A percentile compares a stretch with the other conserved stretches of the same genome.
Evolutionary conservation across 2,113 vertebrate species (phyloP).

Genomic region (Silurus glanis): DNA sequence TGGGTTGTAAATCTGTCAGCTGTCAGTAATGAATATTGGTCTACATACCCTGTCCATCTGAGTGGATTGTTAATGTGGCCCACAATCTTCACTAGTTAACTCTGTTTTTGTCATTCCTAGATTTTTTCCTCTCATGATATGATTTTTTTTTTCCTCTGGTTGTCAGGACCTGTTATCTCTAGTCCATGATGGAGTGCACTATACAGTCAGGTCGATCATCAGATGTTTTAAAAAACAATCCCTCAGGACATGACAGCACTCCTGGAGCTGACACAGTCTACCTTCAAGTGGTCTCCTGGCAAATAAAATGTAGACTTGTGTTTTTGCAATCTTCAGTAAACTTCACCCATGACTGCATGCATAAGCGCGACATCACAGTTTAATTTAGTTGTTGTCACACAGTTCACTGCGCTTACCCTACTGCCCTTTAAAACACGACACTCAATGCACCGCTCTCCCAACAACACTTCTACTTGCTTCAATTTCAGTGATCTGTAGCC

Average conservation of each 20-base stretch:
- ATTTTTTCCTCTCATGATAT: background rate
- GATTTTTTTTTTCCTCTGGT: background rate
- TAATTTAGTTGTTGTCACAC: constrained; percentile 19
- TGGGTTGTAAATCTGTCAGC: background rate
- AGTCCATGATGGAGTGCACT: background rate
- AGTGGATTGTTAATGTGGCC: background rate
- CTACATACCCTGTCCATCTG: background rate
- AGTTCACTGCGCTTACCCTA: constrained; percentile 22
- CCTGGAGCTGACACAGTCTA: background rate
- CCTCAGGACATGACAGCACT: constrained; percentile 1
- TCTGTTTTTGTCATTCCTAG: background rate
- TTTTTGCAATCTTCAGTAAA: constrained; percentile 19
- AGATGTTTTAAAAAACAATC: constrained; percentile 31
- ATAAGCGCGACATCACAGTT: background rate
- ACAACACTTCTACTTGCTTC: background rate
- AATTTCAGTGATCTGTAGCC: background rate
- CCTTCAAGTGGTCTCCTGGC: constrained; percentile 19
- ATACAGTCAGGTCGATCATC: constrained; percentile 4
- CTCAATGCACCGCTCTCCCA: background rate
- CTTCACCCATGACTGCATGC: background rate
- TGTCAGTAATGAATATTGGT: background rate
- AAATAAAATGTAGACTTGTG: background rate
- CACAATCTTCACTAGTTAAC: background rate
- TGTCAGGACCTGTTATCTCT: background rate
- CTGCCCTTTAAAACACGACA: background rate